Evolutionary conservation across 2,888 invertebrate genomes (phyloP).

Genomic region (Melolontha melolontha): DNA sequence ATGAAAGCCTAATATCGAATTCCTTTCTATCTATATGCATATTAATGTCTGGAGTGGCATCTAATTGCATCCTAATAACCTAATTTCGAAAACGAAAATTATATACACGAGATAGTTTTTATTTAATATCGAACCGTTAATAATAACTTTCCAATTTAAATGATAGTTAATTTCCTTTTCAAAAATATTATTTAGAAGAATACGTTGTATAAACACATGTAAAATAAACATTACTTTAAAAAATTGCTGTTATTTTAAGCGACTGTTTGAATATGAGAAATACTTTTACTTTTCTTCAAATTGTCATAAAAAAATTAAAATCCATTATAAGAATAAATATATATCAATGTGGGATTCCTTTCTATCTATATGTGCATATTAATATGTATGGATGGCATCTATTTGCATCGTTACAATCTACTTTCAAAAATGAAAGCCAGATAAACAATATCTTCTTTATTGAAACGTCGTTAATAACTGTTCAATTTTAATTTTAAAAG

Average conservation of each 20-base stretch:
- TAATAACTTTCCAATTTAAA: background rate
- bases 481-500: background rate
- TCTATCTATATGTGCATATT: slow-evolving; percentile 14
- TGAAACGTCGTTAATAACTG: background rate
- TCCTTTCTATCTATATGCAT: slow-evolving; percentile 15
- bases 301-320: too few species aligned
- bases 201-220: too few species aligned
- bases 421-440: slow-evolving; percentile 1
- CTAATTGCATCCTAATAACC: background rate
- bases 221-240: too few species aligned
- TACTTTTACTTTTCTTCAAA: too few species aligned
- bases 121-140: background rate
- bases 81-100: background rate
- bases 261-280: too few species aligned
- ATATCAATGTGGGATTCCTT: slow-evolving; percentile 3
- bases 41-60: slow-evolving; percentile 3
- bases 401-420: background rate
- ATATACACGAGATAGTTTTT: background rate
- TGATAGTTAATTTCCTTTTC: too few species aligned
- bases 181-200: too few species aligned
- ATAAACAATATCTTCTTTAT: background rate
- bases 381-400: background rate
- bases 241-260: too few species aligned
- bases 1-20: slow-evolving; percentile 14
- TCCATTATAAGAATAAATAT: too few species aligned